phyloP scores from a whole-genome alignment of 2,113 vertebrate genomes.

The Ardeotis arabs region DNA sequence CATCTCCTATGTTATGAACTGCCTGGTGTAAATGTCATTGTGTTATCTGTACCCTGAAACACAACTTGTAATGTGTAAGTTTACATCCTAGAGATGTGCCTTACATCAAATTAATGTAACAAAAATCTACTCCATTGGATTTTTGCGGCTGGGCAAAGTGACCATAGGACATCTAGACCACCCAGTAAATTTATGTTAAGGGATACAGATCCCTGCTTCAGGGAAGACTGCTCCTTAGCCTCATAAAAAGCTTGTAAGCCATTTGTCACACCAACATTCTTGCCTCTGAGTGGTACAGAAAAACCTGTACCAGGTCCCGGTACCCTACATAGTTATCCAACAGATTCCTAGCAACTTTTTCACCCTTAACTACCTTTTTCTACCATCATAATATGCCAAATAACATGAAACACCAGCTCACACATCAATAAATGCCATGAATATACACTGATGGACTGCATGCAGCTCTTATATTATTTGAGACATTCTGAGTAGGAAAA shows the following conservation, averaged over 20 bases:
- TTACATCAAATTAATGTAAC: background rate
- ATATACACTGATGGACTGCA: background rate
- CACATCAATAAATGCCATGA: background rate
- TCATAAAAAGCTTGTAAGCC: background rate
- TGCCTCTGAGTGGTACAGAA: background rate
- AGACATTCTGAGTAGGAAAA: background rate
- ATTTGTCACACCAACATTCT: background rate
- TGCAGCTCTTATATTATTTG: background rate
- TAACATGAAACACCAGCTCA: background rate
- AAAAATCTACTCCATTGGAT: background rate
- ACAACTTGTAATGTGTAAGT: background rate
- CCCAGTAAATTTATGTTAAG: background rate
- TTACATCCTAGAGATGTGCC: background rate
- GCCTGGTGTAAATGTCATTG: background rate
- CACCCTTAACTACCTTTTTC: background rate
- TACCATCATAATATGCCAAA: background rate
- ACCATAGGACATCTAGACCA: background rate
- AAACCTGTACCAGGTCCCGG: rapidly evolving
- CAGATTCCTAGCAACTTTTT: background rate
- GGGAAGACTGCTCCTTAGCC: background rate
- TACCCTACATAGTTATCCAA: background rate
- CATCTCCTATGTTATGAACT: background rate
- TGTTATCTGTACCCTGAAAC: background rate
- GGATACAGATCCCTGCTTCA: background rate
- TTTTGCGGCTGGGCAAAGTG: background rate